Base-by-base conservation (phyloP, 37 sponge, comb jelly and placozoan species). In the Amphimedon queenslandica region DNA sequence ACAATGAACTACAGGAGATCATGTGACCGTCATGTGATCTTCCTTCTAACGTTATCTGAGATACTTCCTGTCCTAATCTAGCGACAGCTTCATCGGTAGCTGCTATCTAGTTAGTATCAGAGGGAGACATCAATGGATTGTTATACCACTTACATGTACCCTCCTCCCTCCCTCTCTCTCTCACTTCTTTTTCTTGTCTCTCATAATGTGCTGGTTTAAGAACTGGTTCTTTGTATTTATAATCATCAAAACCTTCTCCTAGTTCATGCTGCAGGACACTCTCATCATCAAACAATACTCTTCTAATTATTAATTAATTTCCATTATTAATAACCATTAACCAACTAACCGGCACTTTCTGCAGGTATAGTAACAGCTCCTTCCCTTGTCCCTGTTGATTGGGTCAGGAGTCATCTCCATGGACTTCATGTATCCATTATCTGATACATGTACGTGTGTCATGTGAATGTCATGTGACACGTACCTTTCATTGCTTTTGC, bases 1-100 rank as follows among this genome's bases (percentile, higher is more conserved):
- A 90, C 41, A 67, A 76, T 29, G 91, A 90, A 34, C 73, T 85
- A 47, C 91, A 90, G n/a, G n/a, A n/a, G n/a, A n/a, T n/a, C n/a
- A n/a, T n/a, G n/a, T n/a, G n/a, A n/a, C n/a, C n/a, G n/a, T n/a
- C n/a, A n/a, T n/a, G n/a, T n/a, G n/a, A n/a, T n/a, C n/a, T n/a
- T n/a, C n/a, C n/a, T n/a, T n/a, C n/a, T n/a, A n/a, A n/a, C n/a
- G n/a, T n/a, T n/a, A n/a, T n/a, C n/a, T n/a, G n/a, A n/a, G n/a
- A n/a, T n/a, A n/a, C n/a, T n/a, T n/a, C n/a, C n/a, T n/a, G n/a
- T n/a, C n/a, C n/a, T n/a, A n/a, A n/a, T n/a, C n/a, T n/a, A n/a
- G n/a, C n/a, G n/a, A n/a, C n/a, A n/a, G n/a, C n/a, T n/a, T 47
- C 27, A 55, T 61, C 31, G 33, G 63, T 1, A 39, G 5, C 39